Evolutionary conservation across 1,140 invertebrate genomes (phyloP).

Genomic region (Apis cerana): DNA sequence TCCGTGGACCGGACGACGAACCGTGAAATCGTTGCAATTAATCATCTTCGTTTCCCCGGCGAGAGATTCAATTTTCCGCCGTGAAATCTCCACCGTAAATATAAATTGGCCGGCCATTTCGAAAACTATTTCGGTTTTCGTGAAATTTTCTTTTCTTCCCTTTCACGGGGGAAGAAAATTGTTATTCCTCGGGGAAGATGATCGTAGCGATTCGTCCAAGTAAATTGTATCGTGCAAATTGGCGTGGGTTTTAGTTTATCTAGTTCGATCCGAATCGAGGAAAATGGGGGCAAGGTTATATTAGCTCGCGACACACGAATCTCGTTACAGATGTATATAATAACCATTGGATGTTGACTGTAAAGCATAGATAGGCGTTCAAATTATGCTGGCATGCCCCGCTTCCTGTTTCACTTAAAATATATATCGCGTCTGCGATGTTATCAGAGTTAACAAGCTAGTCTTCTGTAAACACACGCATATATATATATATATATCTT

Average conservation of each 20-base stretch:
- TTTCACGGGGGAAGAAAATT: too few species aligned
- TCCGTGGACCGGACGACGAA: background rate
- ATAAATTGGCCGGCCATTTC: too few species aligned
- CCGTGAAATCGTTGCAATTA: slow-evolving; percentile 46
- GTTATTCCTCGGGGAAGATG: too few species aligned
- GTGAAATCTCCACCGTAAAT: background rate
- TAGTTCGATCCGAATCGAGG: too few species aligned
- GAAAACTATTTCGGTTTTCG: too few species aligned
- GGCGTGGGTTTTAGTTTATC: background rate
- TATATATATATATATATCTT: too few species aligned
- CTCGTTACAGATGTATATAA: background rate
- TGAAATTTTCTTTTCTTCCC: too few species aligned
- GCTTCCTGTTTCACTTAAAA: background rate
- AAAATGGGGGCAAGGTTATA: background rate
- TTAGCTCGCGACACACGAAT: background rate
- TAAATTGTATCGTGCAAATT: too few species aligned
- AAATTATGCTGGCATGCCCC: background rate
- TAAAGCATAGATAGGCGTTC: background rate
- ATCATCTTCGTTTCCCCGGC: slow-evolving; percentile 15
- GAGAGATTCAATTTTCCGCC: slow-evolving; percentile 19
- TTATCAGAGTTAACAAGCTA: background rate
- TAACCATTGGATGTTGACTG: background rate
- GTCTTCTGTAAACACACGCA: too few species aligned
- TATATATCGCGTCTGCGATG: background rate
- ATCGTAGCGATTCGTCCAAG: too few species aligned